phyloP scores from a whole-genome alignment of 53 echinoderm and acorn worm species.

The Astropecten irregularis region DNA sequence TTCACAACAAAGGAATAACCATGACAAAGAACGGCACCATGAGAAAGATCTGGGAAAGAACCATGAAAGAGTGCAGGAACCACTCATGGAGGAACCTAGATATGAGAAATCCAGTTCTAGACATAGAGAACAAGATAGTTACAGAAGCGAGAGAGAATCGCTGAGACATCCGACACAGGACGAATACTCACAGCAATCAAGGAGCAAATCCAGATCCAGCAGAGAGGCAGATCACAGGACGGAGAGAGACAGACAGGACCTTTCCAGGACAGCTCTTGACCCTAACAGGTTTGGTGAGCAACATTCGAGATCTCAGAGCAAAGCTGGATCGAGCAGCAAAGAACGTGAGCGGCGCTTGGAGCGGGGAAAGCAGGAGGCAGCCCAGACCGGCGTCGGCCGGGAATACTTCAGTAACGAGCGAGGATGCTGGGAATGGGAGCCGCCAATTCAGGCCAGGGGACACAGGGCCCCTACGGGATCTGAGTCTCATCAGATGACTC shows the following conservation, averaged over 20 bases:
- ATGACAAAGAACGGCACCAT: constrained; percentile 17
- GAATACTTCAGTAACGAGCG: constrained; percentile 39
- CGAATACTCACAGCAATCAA: constrained; percentile 33
- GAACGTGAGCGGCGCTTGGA: constrained; percentile 14
- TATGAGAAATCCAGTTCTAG: neutral
- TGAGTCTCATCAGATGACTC: neutral
- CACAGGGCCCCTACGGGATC: neutral
- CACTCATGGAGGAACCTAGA: neutral
- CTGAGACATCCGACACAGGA: neutral
- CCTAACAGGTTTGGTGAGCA: neutral
- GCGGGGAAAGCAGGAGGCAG: neutral
- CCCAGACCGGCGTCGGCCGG: constrained; percentile 2
- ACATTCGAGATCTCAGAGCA: neutral
- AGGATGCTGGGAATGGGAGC: constrained; percentile 46
- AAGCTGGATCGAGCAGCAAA: constrained; percentile 38
- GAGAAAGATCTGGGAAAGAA: constrained; percentile 12
- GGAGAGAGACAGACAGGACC: constrained; percentile 26
- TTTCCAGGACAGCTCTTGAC: neutral
- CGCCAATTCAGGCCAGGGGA: neutral
- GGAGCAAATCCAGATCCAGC: constrained; percentile 14
- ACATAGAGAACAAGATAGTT: constrained; percentile 6
- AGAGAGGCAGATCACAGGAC: constrained; percentile 26
- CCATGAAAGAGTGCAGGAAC: neutral
- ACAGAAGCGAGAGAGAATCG: constrained; percentile 11
- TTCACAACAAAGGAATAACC: constrained; percentile 4